These are phyloP conservation scores for Fopius arisanus DNA, from an alignment of 1,140 invertebrate genomes.

Conservation along the genomic window DNA sequence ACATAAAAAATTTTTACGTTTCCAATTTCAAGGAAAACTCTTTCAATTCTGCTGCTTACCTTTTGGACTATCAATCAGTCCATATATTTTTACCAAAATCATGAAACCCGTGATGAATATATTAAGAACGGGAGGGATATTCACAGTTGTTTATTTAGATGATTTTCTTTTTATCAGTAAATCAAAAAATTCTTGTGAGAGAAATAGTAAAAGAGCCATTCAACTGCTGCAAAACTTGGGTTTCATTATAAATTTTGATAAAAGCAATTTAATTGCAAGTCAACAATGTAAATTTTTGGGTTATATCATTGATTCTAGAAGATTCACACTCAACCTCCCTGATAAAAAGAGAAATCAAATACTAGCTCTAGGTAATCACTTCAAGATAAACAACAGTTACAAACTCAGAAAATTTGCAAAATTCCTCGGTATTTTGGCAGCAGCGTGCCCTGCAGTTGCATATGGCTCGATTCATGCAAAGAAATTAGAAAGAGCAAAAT, in stretches of 20 bases:
- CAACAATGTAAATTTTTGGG: neutral
- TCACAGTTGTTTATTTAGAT: constrained; percentile 28
- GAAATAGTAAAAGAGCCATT: neutral
- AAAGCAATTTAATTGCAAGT: neutral
- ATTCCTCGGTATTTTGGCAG: constrained; percentile 23
- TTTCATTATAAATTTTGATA: neutral
- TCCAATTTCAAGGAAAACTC: constrained; percentile 25
- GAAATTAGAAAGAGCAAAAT: constrained; percentile 32
- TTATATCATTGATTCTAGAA: neutral
- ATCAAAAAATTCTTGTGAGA: constrained; percentile 7
- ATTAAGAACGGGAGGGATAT: constrained; percentile 12
- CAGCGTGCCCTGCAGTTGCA: constrained; percentile 27
- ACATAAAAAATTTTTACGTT: constrained; percentile 25
- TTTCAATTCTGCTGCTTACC: constrained; percentile 32
- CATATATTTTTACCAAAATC: constrained; percentile 32
- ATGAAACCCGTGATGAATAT: constrained; percentile 24
- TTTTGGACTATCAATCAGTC: constrained; percentile 29
- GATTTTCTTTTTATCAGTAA: constrained; percentile 20
- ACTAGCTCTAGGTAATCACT: neutral
- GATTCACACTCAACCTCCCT: neutral
- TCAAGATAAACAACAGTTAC: neutral
- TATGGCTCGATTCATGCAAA: constrained; percentile 27
- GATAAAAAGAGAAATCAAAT: neutral
- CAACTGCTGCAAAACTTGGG: neutral
- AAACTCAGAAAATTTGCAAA: constrained; percentile 28